Conservation (phyloP, 2,888 invertebrate species). For the Meganola albula region DNA sequence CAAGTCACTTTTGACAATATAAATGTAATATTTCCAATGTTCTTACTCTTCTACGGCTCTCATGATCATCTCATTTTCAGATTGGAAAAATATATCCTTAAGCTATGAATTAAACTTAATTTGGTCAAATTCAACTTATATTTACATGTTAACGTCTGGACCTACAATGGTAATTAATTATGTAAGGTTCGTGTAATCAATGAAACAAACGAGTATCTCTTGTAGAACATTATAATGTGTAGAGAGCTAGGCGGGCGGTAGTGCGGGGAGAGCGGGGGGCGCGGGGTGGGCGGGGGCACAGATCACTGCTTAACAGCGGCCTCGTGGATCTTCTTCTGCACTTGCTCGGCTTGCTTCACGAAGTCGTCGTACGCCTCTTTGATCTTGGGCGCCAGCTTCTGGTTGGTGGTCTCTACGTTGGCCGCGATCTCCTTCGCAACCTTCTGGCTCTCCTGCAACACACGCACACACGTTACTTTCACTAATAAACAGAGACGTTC, state of each 20-base stretch:
- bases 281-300: neutral
- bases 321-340: constrained; percentile 63
- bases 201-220: too few relatives aligned
- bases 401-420: constrained; percentile 53
- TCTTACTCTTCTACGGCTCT: neutral
- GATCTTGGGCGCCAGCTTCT: constrained; percentile 60
- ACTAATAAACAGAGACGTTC: too few relatives aligned
- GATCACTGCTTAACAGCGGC: constrained; percentile 59
- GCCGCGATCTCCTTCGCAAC: constrained; percentile 52
- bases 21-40: neutral
- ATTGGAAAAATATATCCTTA: neutral
- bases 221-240: too few relatives aligned
- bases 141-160: neutral
- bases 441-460: constrained; percentile 50
- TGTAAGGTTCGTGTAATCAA: neutral
- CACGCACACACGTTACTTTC: neutral
- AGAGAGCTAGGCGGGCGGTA: constrained; percentile 1
- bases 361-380: constrained; percentile 62
- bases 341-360: constrained; percentile 47
- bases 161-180: neutral
- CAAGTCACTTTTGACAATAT: neutral
- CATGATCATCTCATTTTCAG: neutral
- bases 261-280: neutral
- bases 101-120: neutral
- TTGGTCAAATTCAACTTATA: neutral